These are phyloP conservation scores for Plemyria rubiginata DNA, from an alignment of 2,888 invertebrate genomes.

Conservation along the genomic window DNA sequence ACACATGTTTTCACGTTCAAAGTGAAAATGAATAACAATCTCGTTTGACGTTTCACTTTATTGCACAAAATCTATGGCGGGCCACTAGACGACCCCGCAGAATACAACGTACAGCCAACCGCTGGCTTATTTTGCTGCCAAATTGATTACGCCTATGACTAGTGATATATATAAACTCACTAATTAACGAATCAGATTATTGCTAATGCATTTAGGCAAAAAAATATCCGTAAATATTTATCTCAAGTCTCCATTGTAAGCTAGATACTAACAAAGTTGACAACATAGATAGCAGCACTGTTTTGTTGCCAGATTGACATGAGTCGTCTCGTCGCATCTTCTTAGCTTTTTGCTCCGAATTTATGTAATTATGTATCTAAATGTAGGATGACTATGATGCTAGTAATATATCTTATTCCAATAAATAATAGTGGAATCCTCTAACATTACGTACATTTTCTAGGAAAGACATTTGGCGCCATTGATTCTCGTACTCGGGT, in stretches of 20 bases:
- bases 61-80: constrained; percentile 81
- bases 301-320: constrained; percentile 85
- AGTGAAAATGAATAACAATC: constrained; percentile 65
- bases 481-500: constrained; percentile 76
- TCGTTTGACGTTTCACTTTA: constrained; percentile 81
- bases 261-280: constrained; percentile 88
- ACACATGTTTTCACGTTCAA: constrained; percentile 45
- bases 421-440: constrained; percentile 52
- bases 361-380: too few species aligned
- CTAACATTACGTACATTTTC: constrained; percentile 79
- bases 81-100: constrained; percentile 56
- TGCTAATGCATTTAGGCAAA: constrained; percentile 65
- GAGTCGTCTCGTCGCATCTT: constrained; percentile 80
- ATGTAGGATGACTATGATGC: constrained; percentile 15
- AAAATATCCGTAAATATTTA: constrained; percentile 86
- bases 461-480: constrained; percentile 83
- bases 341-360: constrained; percentile 50
- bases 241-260: constrained; percentile 87
- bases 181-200: constrained; percentile 46
- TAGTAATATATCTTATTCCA: constrained; percentile 47
- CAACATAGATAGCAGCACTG: constrained; percentile 92
- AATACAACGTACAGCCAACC: constrained; percentile 32
- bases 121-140: not conserved
- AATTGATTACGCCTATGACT: constrained; percentile 9
- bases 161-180: constrained; percentile 54